Conservation (phyloP, 2,888 invertebrate genomes). For the Tenthredo notha region DNA sequence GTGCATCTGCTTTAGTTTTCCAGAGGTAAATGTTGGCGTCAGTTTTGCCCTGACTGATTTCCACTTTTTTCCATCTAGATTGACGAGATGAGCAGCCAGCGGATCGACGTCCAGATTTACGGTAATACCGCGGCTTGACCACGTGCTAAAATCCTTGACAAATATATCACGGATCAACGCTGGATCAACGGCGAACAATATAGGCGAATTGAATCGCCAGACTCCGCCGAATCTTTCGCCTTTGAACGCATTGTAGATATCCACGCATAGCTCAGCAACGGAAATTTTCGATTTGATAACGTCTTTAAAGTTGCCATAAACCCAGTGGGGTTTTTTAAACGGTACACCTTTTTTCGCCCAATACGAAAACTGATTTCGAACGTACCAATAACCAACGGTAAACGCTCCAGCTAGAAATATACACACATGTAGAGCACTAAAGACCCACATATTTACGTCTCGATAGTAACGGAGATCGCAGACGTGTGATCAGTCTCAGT, state of each 20-base stretch:
- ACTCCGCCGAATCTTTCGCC: constrained; percentile 80
- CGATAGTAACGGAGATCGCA: neutral
- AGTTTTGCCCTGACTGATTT: constrained; percentile 82
- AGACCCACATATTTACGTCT: neutral
- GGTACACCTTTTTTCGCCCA: constrained; percentile 20
- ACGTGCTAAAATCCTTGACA: constrained; percentile 83
- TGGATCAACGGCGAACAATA: constrained; percentile 83
- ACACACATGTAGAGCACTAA: neutral
- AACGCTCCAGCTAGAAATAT: neutral
- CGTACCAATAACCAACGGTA: neutral
- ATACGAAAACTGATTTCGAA: constrained; percentile 1
- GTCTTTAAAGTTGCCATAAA: constrained; percentile 82
- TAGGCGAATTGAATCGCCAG: constrained; percentile 83
- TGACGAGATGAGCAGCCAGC: constrained; percentile 82
- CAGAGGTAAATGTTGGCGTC: constrained; percentile 85
- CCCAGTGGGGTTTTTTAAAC: neutral
- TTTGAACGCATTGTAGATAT: constrained; percentile 36
- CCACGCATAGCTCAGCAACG: constrained; percentile 82
- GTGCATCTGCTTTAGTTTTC: constrained; percentile 85
- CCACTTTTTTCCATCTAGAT: constrained; percentile 82
- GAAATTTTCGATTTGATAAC: constrained; percentile 81
- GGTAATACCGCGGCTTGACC: constrained; percentile 84
- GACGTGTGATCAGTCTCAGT: neutral
- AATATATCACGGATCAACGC: constrained; percentile 82
- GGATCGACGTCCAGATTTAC: constrained; percentile 83